Evolutionary conservation across 2,797 vertebrate genomes (phyloP), one percentile per base, ranked within the genome.

Genomic region (Chiroxiphia lanceolata): DNA sequence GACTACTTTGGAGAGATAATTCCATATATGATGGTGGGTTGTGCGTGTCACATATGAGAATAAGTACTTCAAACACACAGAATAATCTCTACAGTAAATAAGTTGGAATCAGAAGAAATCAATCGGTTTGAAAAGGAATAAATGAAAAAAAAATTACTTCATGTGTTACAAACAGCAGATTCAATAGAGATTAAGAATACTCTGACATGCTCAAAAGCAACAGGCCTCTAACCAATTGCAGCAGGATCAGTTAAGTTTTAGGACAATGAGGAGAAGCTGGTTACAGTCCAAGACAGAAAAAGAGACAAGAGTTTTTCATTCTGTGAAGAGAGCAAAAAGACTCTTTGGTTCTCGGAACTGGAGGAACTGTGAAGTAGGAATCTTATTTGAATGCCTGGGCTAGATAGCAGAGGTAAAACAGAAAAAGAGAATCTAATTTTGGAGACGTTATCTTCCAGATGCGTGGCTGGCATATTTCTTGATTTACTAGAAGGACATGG

Each of bases 291-390:
- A 57, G 57, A 40, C 11, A 89, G 38, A 70, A 93, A 90, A 81
- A 26, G 1, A 82, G 1, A 82, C 3, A 6, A 76, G 34, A 77
- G 10, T 25, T 84, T 84, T 81, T 71, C 63, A 38, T 63, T 74
- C 8, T 75, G 27, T 82, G 57, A 91, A 54, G 48, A 74, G 40
- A 74, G 69, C 29, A 74, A 70, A 88, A 80, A 19, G 59, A 54
- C 8, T 42, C 71, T 22, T 22, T 68, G 14, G 4, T 82, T 82
- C 38, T 83, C 0, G 0, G 31, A 33, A 65, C 26, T 53, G 27
- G 21, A 63, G 19, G 34, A 86, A 86, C 21, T 59, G 34, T 34
- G 79, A 31, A 70, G 34, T 60, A 42, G 3, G 5, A 83, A 86
- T 20, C 15, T 29, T 56, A 6, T 64, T 57, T 50, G 64, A 94